These are phyloP conservation scores for Helicoverpa armigera DNA, from an alignment of 1,140 invertebrate genomes.

Conservation along the genomic window DNA sequence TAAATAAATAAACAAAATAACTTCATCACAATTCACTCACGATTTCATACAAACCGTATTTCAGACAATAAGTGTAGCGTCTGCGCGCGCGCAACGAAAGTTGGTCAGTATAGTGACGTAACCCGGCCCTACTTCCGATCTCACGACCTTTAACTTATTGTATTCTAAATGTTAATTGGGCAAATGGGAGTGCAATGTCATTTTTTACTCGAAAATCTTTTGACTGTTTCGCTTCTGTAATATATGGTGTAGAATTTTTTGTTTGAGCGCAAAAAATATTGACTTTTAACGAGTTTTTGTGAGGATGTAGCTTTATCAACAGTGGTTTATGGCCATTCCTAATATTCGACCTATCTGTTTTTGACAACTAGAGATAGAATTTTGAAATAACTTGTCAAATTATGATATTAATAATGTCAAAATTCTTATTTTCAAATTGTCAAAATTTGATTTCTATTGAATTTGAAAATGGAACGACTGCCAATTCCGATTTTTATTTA, in stretches of 20 bases:
- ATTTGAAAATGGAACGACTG: too few species aligned
- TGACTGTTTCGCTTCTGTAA: not conserved
- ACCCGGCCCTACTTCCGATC: constrained; percentile 48
- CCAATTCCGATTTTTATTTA: too few species aligned
- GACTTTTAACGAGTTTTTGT: not conserved
- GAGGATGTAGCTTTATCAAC: too few species aligned
- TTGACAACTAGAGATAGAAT: too few species aligned
- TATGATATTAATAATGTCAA: too few species aligned
- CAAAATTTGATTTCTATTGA: too few species aligned
- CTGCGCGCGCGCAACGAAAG: constrained; percentile 36
- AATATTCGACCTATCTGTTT: too few species aligned
- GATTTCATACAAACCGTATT: not conserved
- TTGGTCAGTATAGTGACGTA: constrained; percentile 41
- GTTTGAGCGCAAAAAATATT: not conserved
- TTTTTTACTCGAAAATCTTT: constrained; percentile 15
- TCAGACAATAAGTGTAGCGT: constrained; percentile 5
- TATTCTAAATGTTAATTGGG: constrained; percentile 36
- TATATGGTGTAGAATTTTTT: not conserved
- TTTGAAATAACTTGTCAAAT: too few species aligned
- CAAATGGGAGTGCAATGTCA: constrained; percentile 22
- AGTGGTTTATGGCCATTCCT: too few species aligned
- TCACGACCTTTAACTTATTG: constrained; percentile 24
- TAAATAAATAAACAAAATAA: too few species aligned
- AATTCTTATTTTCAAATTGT: too few species aligned
- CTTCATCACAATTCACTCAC: not conserved